A percentile compares a stretch with the other conserved stretches of the same genome.
Evolutionary conservation across 2,797 vertebrate genomes (phyloP).

Genomic region (Sternotherus odoratus): DNA sequence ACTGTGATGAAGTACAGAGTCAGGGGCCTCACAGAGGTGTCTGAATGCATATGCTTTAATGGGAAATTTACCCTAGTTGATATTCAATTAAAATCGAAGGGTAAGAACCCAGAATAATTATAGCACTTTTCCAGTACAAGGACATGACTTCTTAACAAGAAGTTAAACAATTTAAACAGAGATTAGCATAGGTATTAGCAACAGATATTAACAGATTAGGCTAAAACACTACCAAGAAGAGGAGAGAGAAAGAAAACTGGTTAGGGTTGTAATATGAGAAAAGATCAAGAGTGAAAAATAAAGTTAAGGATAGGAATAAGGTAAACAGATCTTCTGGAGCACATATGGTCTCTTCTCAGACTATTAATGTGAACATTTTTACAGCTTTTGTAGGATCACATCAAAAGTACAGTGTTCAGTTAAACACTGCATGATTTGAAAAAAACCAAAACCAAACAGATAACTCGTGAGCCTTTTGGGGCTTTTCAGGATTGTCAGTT

Average conservation of each 20-base stretch:
- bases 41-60: neutral
- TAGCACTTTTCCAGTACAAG: neutral
- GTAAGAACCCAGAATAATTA: neutral
- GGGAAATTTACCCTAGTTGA: neutral
- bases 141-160: neutral
- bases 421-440: neutral
- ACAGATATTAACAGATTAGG: neutral
- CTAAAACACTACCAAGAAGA: neutral
- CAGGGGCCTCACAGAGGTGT: conserved; percentile 67
- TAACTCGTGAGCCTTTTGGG: neutral
- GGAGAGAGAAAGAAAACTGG: neutral
- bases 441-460: no score
- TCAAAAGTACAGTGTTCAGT: neutral
- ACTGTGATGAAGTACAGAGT: conserved; percentile 47
- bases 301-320: neutral
- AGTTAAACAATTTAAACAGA: neutral
- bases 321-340: accelerated
- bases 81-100: no score
- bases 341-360: neutral
- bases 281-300: neutral
- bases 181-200: neutral
- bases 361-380: neutral
- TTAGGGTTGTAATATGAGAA: neutral
- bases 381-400: neutral
- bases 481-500: neutral